Percentiles rank a stretch among this genome's conserved stretches.
These are phyloP conservation scores for Lamproptera curius DNA, from an alignment of 2,888 invertebrate species.

Conservation along the genomic window DNA sequence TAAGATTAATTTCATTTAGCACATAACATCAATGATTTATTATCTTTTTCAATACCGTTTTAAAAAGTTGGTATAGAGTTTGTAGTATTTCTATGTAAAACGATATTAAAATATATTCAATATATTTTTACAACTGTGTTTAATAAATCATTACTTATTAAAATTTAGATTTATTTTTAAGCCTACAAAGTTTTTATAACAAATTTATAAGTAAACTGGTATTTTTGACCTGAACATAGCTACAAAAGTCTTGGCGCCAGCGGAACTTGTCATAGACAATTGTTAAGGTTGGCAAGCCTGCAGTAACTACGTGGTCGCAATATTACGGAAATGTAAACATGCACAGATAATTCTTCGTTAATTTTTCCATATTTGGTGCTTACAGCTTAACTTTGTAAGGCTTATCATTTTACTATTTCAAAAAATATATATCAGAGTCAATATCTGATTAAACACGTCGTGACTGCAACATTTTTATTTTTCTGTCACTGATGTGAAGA, in stretches of 20 bases:
- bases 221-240: constrained; percentile 42
- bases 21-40: no score
- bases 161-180: no score
- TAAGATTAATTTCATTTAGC: no score
- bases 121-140: no score
- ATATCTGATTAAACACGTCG: constrained; percentile 24
- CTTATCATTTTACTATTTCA: constrained; percentile 25
- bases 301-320: constrained; percentile 72
- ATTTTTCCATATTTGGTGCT: constrained; percentile 37
- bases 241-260: constrained; percentile 60
- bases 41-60: no score
- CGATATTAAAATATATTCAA: no score
- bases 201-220: constrained; percentile 14
- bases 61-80: no score
- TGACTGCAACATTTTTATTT: constrained; percentile 44
- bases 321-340: constrained; percentile 74
- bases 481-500: constrained; percentile 70
- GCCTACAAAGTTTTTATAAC: not conserved
- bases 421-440: constrained; percentile 17
- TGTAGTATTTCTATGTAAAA: no score
- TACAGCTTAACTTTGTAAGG: constrained; percentile 27
- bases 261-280: constrained; percentile 51
- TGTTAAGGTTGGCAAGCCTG: constrained; percentile 55
- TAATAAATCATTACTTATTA: no score
- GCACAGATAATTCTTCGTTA: constrained; percentile 51